Evolutionary conservation across 2,888 invertebrate genomes (phyloP), one percentile per base, ranked within the genome.

Genomic region (Philopedon plagiatum): DNA sequence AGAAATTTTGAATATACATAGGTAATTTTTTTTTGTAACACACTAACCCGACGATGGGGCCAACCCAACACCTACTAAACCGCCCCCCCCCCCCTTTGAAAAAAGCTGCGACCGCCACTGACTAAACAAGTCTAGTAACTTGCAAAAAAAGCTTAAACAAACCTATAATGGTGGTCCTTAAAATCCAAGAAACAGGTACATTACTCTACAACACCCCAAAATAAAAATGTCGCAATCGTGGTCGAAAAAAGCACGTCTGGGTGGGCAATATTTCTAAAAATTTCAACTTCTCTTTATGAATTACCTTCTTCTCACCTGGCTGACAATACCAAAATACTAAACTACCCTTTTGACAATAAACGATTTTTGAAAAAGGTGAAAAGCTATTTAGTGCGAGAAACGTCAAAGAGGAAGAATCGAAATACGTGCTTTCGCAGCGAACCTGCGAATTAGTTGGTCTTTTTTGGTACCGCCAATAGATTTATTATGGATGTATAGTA

Each of bases 321-420:
- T 18, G 13, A 41, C 44, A 65, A 65, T 57, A 65, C 37, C 54
- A 67, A 57, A 60, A 41, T 44, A 61, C 56, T 44, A 54, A 49
- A 62, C 54, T 41, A 60, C 68, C 61, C 68, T 62, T 61, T 32
- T 46, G 44, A 62, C 56, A 62, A 69, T 69, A 69, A 68, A 68
- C 51, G 51, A 41, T 61, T 68, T 67, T 61, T 26, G 67, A 68
- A 61, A 61, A 62, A 62, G 68, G 62, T 69, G 62, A 69, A 69
- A 69, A 68, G 61, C 39, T 39, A 64, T 63, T 64, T 54, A 56
- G 64, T 64, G 54, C n/a, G 56, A 64, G 56, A 37, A 32, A 29
- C 18, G 26, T 56, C 32, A 57, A 44, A 54, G 54, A 39, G 54
- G 54, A 3, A 61, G n/a, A 67, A 57, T 46, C 46, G 54, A 37